These are phyloP conservation scores for Phaedon cochleariae DNA, from an alignment of 2,888 invertebrate species.

Conservation along the genomic window DNA sequence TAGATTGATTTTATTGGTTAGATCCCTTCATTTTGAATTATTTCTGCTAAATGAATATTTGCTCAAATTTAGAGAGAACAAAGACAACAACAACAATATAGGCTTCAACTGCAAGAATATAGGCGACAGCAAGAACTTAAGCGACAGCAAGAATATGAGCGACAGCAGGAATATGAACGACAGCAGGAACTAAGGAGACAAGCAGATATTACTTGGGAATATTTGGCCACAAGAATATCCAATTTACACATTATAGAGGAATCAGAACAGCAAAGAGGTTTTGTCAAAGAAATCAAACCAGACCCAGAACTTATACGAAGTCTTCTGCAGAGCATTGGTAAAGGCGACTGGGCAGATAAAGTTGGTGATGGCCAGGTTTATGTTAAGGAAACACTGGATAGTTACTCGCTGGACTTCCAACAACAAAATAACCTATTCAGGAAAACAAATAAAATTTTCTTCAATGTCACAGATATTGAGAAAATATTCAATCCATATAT, in stretches of 20 bases:
- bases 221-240: background rate
- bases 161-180: background rate
- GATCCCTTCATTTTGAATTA: no score
- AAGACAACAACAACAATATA: no score
- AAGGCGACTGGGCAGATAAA: background rate
- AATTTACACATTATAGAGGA: background rate
- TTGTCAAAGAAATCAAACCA: background rate
- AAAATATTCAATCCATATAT: slow-evolving; percentile 22
- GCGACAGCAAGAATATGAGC: background rate
- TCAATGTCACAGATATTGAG: background rate
- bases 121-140: background rate
- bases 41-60: no score
- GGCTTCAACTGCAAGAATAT: no score
- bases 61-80: background rate
- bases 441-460: slow-evolving; percentile 1
- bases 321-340: slow-evolving; percentile 4
- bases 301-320: background rate
- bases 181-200: background rate
- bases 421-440: background rate
- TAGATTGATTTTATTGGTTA: no score
- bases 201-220: background rate
- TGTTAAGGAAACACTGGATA: background rate
- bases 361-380: background rate
- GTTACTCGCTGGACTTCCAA: background rate
- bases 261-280: background rate